These are phyloP conservation scores for Agapetus fuscipes DNA, from an alignment of 2,888 invertebrate genomes.

Conservation along the genomic window DNA sequence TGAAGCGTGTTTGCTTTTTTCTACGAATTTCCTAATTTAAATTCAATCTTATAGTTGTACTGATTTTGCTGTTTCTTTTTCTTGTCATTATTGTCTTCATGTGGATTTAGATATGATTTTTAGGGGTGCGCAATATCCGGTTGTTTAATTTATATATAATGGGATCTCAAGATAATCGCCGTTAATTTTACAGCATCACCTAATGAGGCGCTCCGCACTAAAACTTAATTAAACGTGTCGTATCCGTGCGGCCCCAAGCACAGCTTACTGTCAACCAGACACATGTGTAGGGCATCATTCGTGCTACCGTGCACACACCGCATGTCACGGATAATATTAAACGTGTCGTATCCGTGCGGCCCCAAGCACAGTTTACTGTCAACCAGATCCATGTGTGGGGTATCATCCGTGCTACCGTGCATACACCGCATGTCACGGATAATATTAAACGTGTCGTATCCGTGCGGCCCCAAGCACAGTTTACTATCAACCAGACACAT, in stretches of 20 bases:
- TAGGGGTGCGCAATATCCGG: no score
- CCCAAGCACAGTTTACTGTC: background rate
- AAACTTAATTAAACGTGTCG: conserved; percentile 5
- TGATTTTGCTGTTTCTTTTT: no score
- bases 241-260: background rate
- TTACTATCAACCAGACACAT: background rate
- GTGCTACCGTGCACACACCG: no score
- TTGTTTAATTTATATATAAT: no score
- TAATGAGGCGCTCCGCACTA: background rate
- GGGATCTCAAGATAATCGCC: background rate
- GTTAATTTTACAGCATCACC: background rate
- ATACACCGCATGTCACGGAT: no score
- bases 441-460: conserved; percentile 3
- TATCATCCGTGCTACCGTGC: no score
- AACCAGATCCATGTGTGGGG: background rate
- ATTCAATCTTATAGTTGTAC: no score
- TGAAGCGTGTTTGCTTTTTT: no score
- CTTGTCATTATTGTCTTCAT: no score
- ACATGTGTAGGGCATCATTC: background rate
- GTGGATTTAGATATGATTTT: no score
- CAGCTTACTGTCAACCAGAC: background rate
- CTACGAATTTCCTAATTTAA: no score
- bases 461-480: background rate
- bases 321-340: no score
- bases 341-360: background rate